Base-by-base conservation (phyloP, 1,140 invertebrate species). In the Catajapyx aquilonaris region DNA sequence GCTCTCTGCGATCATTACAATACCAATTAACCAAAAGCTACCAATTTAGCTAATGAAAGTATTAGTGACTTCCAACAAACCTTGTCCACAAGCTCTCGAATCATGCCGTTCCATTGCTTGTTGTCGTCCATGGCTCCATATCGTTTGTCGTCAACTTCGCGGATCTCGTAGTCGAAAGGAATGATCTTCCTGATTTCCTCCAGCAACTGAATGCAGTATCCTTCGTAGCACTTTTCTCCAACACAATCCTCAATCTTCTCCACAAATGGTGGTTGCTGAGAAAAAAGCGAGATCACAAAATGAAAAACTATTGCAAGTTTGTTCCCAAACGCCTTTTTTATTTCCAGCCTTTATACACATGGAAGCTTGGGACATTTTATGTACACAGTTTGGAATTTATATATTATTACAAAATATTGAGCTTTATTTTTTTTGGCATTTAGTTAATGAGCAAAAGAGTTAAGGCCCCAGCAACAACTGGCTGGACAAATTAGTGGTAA, bases 151-250 rank as follows among this genome's bases (percentile, higher is more conserved):
- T 72, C 68, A 0, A 71, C 72, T 38, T 83, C 62, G 16, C 70
- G 68, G 37, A 95, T 76, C 41, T 80, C 78, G 53, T 90, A 95
- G 47, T 90, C 83, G 48, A 96, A 95, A 37, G 78, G 70, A 0
- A 91, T 62, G 18, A 77, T 72, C 34, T 76, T 58, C 21, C 75
- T 68, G 34, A 95, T 86, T 52, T 80, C 72, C 38, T 88, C 65
- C 1, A 96, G 70, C 1, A 96, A 58, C 52, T 95, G 88, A 34
- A 94, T 83, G 54, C 88, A 94, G 52, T 93, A 96, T 7, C 91
- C 91, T 46, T 71, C 71, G 52, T 73, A 91, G 0, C 55, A 59
- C 28, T 70, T 60, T 3, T 20, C 18, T 41, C 77, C 71, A 46
- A 56, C 66, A 30, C 54, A 79, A 11, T 47, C 45, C 4, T 35